Evolutionary conservation across 1,140 invertebrate genomes (phyloP), one percentile per base, ranked within the genome.

Genomic region (Drepana arcuata): DNA sequence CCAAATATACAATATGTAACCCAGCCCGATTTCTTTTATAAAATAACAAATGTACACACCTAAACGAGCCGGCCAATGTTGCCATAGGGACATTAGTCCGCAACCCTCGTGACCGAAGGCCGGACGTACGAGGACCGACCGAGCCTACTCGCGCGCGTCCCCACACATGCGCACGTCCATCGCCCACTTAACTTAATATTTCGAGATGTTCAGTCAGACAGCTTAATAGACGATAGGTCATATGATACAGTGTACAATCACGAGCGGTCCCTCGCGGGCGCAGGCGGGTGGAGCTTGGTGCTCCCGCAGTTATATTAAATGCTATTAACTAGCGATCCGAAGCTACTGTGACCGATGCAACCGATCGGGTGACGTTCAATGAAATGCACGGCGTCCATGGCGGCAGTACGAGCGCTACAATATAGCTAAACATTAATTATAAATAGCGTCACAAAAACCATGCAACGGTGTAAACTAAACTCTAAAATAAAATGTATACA

Each of bases 301-400:
- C n/a, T 4, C 9, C 9, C 18, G 18, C 9, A 21, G 9, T 21
- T 51, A 55, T 54, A 48, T 57, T 66, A 63, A 67, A 21, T 67
- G 66, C 63, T 68, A 74, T 67, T 63, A 61, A 68, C 68, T 71
- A 73, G 68, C 72, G 72, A 68, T 67, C 63, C 65, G 57, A 73
- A 70, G 60, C 65, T 71, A 70, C n/a, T n/a, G n/a, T n/a, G n/a
- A n/a, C n/a, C n/a, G n/a, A n/a, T 61, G 62, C 62, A 71, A 77
- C 65, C 59, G 59, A 58, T 61, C 63, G 66, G 72, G 73, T 78
- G 73, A 78, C 73, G 51, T 66, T 57, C 41, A 58, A 52, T 60
- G 41, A 62, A 65, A 65, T 68, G 64, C 67, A 57, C 39, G 39
- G 39, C 32, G 44, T 53, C 29, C 34, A 54, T 46, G 53, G 53